A percentile compares a stretch with the other conserved stretches of the same genome.
phyloP scores from a whole-genome alignment of 2,888 invertebrate genomes.

The Chrysolina haemoptera region DNA sequence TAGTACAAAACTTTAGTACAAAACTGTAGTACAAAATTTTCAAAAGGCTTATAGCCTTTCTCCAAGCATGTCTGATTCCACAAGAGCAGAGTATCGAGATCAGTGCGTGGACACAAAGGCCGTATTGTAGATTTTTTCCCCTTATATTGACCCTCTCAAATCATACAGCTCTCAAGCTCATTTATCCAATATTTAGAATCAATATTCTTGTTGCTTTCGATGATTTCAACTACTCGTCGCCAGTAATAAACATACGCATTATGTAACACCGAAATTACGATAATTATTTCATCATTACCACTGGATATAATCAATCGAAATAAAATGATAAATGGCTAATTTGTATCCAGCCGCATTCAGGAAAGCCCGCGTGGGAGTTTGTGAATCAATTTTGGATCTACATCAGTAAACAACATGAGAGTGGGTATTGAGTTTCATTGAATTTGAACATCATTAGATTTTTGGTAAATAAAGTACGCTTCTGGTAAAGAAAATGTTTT shows the following conservation, averaged over 20 bases:
- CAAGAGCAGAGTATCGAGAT: too few species aligned
- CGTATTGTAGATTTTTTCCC: too few species aligned
- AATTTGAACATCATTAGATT: not conserved
- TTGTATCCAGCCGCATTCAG: not conserved
- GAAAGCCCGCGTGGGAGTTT: not conserved
- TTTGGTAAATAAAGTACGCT: not conserved
- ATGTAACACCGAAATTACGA: not conserved
- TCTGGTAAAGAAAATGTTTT: not conserved
- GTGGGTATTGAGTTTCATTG: not conserved
- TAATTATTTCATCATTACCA: not conserved
- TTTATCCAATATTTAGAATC: too few species aligned
- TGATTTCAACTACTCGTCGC: not conserved
- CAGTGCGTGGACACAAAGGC: too few species aligned
- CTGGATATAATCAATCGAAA: not conserved
- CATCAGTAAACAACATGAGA: not conserved
- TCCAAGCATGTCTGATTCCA: too few species aligned
- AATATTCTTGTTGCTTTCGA: not conserved
- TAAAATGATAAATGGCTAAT: not conserved
- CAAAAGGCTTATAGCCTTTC: too few species aligned
- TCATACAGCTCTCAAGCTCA: too few species aligned
- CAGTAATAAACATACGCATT: not conserved
- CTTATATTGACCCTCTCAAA: too few species aligned
- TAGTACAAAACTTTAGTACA: too few species aligned
- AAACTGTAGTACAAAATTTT: too few species aligned
- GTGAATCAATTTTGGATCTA: not conserved